Evolutionary conservation across 1,140 invertebrate species (phyloP), one percentile per base, ranked within the genome.

Genomic region (Babylonia areolata): DNA sequence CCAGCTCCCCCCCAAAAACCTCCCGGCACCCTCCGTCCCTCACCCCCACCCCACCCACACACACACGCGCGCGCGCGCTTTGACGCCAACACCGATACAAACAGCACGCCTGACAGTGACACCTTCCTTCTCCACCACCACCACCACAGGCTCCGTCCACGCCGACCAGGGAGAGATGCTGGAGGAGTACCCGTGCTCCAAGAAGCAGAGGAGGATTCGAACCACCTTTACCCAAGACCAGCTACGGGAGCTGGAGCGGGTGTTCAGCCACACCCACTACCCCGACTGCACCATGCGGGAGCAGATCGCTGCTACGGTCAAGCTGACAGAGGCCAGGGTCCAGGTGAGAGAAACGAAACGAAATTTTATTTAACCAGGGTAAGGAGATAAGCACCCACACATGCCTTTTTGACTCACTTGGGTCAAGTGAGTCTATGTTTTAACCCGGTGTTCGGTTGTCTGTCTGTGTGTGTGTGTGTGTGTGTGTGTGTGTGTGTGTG

Each of bases 251-350:
- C 95, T 99, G 81, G 98, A 99, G 93, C 98, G 98, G 91, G 98
- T 99, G 94, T 99, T 99, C 93, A 97, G 98, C 92, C 97, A 98
- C 92, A 98, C 97, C 84, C 98, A 99, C 93, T 99, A 99, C 93
- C 98, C 98, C 0, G 99, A 98, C 92, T 97, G 99, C 28, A 98
- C 97, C 23, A 98, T 98, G 1, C 95, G 98, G 79, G 98, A 99
- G 93, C 95, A 97, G 89, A 95, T 99, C 46, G 98, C 98, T 0
- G 97, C 97, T 31, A 97, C 98, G 93, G 99, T 98, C 0, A 97
- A 97, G 0, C 94, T 99, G 2, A 98, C 97, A 40, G 98, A 99
- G 95, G 98, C 98, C 0, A 95, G 98, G 94, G 98, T 99, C 20
- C 98, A 99, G 97, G 98, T 99, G 95, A 95, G 73, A 79, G 2